Evolutionary conservation across 1,140 invertebrate species (phyloP).

Genomic region (Lordiphosa stackelbergi): DNA sequence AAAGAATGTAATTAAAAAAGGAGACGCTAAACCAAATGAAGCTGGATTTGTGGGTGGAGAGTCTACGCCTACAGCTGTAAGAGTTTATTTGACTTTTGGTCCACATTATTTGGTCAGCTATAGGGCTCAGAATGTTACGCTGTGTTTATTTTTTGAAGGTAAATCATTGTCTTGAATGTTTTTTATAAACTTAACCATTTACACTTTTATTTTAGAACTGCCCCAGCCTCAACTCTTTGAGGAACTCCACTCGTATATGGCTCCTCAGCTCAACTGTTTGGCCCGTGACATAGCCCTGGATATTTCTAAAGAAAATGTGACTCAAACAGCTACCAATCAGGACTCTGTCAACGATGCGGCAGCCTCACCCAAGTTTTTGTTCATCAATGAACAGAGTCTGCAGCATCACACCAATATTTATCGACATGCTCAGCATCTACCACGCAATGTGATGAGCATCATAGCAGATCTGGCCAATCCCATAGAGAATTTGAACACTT

Average conservation of each 20-base stretch:
- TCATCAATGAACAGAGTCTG: conserved; percentile 71
- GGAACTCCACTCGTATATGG: conserved; percentile 83
- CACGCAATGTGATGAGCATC: conserved; percentile 63
- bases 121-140: conserved; percentile 86
- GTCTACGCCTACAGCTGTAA: conserved; percentile 2
- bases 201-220: not conserved
- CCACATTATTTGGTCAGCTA: conserved; percentile 86
- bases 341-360: conserved; percentile 14
- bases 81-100: conserved; percentile 11
- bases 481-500: conserved; percentile 7
- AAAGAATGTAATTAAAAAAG: conserved; percentile 17
- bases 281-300: conserved; percentile 81
- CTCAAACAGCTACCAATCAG: not conserved
- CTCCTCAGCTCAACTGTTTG: conserved; percentile 82
- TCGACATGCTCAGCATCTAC: conserved; percentile 39
- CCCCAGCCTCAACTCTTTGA: conserved; percentile 80
- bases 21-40: conserved; percentile 66
- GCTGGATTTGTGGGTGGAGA: conserved; percentile 81
- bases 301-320: conserved; percentile 31
- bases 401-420: conserved; percentile 67
- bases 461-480: conserved; percentile 63
- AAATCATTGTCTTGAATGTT: conserved; percentile 29
- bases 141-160: conserved; percentile 88
- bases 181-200: not conserved
- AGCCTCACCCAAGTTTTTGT: conserved; percentile 61